These are phyloP conservation scores for Synergus gifuensis DNA, from an alignment of 2,888 invertebrate genomes.

Conservation along the genomic window DNA sequence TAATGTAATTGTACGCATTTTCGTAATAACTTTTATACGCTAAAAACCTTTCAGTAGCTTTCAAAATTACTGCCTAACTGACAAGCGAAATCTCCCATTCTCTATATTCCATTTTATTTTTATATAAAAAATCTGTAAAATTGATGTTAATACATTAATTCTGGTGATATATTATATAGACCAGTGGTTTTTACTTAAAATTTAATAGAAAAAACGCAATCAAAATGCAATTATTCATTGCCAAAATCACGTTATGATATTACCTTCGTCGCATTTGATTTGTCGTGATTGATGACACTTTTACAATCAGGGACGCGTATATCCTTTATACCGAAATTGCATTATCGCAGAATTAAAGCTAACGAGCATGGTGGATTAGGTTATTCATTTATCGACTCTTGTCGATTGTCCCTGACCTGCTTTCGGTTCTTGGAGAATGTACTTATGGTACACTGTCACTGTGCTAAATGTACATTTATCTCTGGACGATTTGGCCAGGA, in stretches of 20 bases:
- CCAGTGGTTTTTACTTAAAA: background rate
- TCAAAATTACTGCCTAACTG: background rate
- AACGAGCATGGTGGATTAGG: slow-evolving; percentile 34
- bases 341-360: slow-evolving; percentile 17
- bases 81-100: background rate
- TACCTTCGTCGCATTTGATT: background rate
- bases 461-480: slow-evolving; percentile 13
- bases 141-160: background rate
- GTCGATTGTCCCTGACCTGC: slow-evolving; percentile 37
- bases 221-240: slow-evolving; percentile 11
- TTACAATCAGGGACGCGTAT: background rate
- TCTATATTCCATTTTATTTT: background rate
- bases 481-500: slow-evolving; percentile 13
- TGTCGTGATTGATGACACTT: slow-evolving; percentile 15
- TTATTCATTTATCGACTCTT: slow-evolving; percentile 40
- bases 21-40: too few species aligned
- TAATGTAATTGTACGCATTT: too few species aligned
- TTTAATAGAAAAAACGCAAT: background rate
- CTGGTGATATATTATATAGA: background rate
- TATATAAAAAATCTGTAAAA: background rate
- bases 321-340: slow-evolving; percentile 11
- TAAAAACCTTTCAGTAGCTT: background rate
- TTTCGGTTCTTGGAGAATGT: slow-evolving; percentile 29
- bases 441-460: slow-evolving; percentile 19
- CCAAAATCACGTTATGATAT: background rate